phyloP scores from a whole-genome alignment of 37 sponge, comb jelly and placozoan species.

The Eunapius fragilis region DNA sequence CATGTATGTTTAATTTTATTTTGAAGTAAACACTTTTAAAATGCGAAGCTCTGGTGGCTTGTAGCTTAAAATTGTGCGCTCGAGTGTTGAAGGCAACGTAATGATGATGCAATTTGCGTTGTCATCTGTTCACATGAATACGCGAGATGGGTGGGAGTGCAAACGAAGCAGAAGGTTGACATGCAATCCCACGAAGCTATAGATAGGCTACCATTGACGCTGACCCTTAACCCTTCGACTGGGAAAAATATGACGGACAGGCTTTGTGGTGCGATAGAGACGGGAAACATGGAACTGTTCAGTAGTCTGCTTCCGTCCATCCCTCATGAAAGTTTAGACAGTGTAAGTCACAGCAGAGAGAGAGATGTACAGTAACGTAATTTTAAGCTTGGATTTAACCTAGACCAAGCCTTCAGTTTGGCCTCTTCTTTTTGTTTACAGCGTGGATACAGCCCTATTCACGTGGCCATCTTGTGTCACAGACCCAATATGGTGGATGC shows the following conservation, averaged over 20 bases:
- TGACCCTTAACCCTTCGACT: neutral
- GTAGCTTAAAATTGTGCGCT: no score
- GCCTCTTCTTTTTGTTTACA: neutral
- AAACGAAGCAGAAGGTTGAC: neutral
- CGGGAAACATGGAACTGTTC: neutral
- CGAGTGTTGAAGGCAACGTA: no score
- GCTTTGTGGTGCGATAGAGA: neutral
- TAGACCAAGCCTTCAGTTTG: neutral
- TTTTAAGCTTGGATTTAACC: no score
- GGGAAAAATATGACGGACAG: neutral
- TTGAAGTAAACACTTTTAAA: no score
- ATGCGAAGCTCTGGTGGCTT: no score
- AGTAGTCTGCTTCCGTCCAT: neutral
- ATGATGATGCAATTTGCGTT: no score
- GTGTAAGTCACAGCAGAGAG: neutral
- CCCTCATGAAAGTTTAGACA: neutral
- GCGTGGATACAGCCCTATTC: neutral
- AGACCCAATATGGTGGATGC: neutral
- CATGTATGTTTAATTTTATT: no score
- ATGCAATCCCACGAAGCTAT: neutral
- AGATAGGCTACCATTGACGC: neutral
- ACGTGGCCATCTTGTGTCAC: conserved; percentile 3
- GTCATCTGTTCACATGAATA: no score
- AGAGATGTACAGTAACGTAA: no score
- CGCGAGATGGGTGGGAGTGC: no score